A percentile compares a stretch with the other conserved stretches of the same genome.
Evolutionary conservation across 92 coral and sea anemone species (phyloP).

Genomic region (Porites rus): DNA sequence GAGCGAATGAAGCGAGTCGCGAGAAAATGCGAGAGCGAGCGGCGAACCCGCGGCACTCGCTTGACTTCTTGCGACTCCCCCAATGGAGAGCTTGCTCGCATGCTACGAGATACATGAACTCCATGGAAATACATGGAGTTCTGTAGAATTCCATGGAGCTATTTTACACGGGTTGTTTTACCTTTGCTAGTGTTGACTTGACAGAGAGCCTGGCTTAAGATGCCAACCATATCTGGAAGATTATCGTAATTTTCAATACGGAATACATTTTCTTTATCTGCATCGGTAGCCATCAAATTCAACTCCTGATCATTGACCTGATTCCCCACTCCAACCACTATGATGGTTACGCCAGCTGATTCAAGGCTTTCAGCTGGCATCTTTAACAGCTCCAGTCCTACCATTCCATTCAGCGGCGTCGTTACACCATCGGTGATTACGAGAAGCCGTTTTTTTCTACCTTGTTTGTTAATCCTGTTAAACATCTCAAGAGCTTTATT

Average conservation of each 20-base stretch:
- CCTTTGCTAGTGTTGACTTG: slow-evolving; percentile 14
- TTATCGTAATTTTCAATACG: slow-evolving; percentile 55
- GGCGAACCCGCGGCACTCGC: no score
- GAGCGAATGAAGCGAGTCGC: no score
- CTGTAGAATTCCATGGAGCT: no score
- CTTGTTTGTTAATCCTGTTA: slow-evolving; percentile 3
- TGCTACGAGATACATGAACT: no score
- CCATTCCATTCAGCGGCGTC: slow-evolving; percentile 59
- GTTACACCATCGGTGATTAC: slow-evolving; percentile 80
- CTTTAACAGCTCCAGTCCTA: slow-evolving; percentile 53
- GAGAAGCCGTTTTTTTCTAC: slow-evolving; percentile 56
- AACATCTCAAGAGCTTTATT: slow-evolving; percentile 66
- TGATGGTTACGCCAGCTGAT: slow-evolving; percentile 39
- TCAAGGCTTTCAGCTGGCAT: slow-evolving; percentile 35
- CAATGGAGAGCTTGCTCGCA: no score
- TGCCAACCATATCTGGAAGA: slow-evolving; percentile 46
- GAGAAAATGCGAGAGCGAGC: no score
- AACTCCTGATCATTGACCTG: slow-evolving; percentile 55
- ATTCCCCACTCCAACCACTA: slow-evolving; percentile 64
- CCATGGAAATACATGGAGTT: no score
- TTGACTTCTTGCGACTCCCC: no score
- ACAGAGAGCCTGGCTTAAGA: slow-evolving; percentile 52
- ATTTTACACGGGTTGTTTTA: not conserved
- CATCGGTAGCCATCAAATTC: slow-evolving; percentile 69
- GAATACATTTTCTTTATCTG: slow-evolving; percentile 53